phyloP scores from a whole-genome alignment of 2,888 invertebrate species.

The Merodon equestris region DNA sequence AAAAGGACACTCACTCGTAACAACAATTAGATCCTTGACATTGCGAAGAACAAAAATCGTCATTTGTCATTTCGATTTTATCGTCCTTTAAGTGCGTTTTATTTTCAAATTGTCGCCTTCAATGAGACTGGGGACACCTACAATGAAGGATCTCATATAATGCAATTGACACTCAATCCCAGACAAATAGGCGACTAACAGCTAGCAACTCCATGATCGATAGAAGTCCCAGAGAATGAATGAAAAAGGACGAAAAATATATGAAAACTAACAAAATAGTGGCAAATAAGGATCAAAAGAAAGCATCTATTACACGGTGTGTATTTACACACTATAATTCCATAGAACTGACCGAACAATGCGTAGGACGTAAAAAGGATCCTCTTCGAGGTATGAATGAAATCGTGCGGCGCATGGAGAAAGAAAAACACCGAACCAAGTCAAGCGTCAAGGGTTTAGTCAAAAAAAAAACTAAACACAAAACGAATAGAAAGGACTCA shows the following conservation, averaged over 20 bases:
- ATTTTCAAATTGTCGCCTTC: constrained; percentile 66
- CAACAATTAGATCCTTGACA: constrained; percentile 65
- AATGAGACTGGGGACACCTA: constrained; percentile 38
- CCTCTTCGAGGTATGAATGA: constrained; percentile 36
- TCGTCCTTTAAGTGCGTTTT: constrained; percentile 65
- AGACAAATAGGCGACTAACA: constrained; percentile 67
- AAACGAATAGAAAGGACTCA: constrained; percentile 33
- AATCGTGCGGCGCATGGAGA: constrained; percentile 58
- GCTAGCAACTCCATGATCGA: constrained; percentile 36
- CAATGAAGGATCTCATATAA: constrained; percentile 48
- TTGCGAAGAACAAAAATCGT: constrained; percentile 36
- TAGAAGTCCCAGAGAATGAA: constrained; percentile 17
- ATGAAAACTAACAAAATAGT: constrained; percentile 50
- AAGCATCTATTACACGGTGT: constrained; percentile 40
- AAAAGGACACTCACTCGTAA: constrained; percentile 58
- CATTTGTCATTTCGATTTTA: constrained; percentile 65
- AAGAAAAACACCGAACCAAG: constrained; percentile 39
- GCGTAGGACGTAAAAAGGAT: constrained; percentile 13
- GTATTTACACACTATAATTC: constrained; percentile 67
- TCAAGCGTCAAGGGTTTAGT: constrained; percentile 30
- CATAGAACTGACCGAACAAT: constrained; percentile 58
- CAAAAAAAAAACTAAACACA: background rate
- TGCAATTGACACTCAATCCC: constrained; percentile 65
- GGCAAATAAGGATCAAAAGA: constrained; percentile 57
- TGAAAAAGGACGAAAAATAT: constrained; percentile 20